phyloP scores from a whole-genome alignment of 2,113 vertebrate species.

The Typhlomys cinereus region DNA sequence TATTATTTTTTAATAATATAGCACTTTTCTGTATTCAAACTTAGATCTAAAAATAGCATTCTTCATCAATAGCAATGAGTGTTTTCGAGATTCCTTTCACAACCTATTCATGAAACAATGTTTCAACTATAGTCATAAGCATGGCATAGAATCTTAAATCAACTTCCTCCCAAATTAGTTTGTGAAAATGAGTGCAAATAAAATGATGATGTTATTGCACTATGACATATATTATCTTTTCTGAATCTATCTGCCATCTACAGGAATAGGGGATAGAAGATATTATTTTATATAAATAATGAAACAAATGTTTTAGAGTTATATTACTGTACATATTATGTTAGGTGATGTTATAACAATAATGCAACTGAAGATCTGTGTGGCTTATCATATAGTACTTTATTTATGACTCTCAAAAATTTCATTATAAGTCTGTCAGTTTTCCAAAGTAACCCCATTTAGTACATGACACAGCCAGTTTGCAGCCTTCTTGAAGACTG shows the following conservation, averaged over 20 bases:
- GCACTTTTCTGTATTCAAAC: background rate
- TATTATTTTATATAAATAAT: conserved; percentile 7
- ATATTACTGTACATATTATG: conserved; percentile 17
- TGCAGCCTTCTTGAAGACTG: background rate
- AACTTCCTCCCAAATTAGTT: background rate
- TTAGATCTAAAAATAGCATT: background rate
- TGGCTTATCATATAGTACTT: conserved; percentile 50
- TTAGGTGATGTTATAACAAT: background rate
- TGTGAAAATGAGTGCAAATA: background rate
- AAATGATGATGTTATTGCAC: conserved; percentile 11
- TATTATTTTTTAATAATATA: background rate
- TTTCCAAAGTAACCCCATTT: background rate
- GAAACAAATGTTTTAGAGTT: conserved; percentile 4
- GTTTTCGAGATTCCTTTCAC: conserved; percentile 21
- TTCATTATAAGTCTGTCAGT: conserved; percentile 9
- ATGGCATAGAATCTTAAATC: background rate
- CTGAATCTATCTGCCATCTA: background rate
- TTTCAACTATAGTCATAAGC: background rate
- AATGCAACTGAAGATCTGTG: background rate
- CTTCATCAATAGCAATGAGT: conserved; percentile 14
- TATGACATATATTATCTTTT: background rate
- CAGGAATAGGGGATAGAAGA: background rate
- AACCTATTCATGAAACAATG: background rate
- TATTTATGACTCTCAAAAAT: conserved; percentile 49
- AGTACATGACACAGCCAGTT: background rate